Evolutionary conservation across 2,113 vertebrate species (phyloP).

Genomic region (Neofelis nebulosa): DNA sequence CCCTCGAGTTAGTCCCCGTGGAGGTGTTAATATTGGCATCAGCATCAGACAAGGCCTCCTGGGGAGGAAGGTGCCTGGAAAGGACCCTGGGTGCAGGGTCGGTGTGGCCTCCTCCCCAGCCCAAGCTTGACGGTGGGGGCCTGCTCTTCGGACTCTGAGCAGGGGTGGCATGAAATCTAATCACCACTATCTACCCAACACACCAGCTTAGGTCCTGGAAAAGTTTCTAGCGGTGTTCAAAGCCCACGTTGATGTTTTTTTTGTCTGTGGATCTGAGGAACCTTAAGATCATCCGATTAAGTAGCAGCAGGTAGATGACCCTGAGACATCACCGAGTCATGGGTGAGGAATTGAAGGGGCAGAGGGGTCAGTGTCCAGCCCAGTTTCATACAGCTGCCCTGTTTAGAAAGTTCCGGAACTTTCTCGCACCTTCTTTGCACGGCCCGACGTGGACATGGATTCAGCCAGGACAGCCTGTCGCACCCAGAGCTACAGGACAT

Average conservation of each 20-base stretch:
- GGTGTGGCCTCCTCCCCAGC: rapidly evolving
- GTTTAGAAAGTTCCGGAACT: neutral
- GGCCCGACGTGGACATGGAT: neutral
- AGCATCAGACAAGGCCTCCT: neutral
- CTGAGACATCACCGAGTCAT: neutral
- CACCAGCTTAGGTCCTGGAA: neutral
- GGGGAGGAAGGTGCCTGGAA: neutral
- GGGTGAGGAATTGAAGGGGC: neutral
- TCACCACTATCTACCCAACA: rapidly evolving
- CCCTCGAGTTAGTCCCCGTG: rapidly evolving
- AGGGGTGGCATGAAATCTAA: too few relatives aligned
- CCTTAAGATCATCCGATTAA: neutral
- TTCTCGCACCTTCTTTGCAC: neutral
- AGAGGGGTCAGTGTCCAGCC: neutral
- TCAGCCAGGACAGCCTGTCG: neutral
- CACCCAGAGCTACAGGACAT: neutral
- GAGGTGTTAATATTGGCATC: neutral
- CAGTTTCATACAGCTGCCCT: neutral
- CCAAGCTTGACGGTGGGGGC: neutral
- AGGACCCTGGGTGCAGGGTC: neutral
- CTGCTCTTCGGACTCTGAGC: neutral
- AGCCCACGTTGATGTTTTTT: neutral
- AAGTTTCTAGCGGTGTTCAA: neutral
- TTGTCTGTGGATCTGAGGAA: neutral
- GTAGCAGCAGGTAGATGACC: neutral